Evolutionary conservation across 2,113 vertebrate genomes (phyloP).

Genomic region (Rafetus swinhoei): DNA sequence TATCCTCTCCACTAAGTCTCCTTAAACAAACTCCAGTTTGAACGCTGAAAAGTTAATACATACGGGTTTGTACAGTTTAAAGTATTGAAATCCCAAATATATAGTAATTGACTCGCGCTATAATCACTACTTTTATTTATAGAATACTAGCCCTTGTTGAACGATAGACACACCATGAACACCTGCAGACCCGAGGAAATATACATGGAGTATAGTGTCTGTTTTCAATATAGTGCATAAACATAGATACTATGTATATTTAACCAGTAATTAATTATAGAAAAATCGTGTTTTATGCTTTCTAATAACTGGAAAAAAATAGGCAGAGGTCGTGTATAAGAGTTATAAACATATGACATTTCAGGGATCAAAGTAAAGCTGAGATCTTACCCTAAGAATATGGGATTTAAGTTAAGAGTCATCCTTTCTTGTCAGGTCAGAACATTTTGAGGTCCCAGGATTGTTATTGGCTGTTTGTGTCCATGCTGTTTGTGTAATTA

Average conservation of each 20-base stretch:
- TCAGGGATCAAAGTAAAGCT: constrained; percentile 12
- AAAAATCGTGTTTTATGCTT: not conserved
- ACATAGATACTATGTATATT: accelerated
- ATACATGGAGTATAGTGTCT: not conserved
- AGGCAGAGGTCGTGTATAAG: not conserved
- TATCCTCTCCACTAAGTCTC: not conserved
- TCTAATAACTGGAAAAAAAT: not conserved
- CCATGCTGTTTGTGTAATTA: constrained; percentile 77
- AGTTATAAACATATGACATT: constrained; percentile 6
- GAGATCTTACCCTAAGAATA: constrained; percentile 6
- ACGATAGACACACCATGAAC: not conserved
- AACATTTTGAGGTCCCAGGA: constrained; percentile 55
- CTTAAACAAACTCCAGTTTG: not conserved
- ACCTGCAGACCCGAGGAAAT: constrained; percentile 50
- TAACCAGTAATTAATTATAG: not conserved
- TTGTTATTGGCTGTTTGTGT: constrained; percentile 77
- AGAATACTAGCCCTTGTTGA: not conserved
- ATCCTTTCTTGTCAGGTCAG: constrained; percentile 62
- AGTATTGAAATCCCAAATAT: not conserved
- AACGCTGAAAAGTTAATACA: constrained; percentile 21
- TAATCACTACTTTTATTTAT: constrained; percentile 44
- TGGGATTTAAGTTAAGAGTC: constrained; percentile 41
- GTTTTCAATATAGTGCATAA: not conserved
- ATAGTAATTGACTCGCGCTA: not conserved
- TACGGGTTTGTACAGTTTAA: not conserved